Conservation (phyloP, 1,140 invertebrate species). For the Euura saliciscinereae region DNA sequence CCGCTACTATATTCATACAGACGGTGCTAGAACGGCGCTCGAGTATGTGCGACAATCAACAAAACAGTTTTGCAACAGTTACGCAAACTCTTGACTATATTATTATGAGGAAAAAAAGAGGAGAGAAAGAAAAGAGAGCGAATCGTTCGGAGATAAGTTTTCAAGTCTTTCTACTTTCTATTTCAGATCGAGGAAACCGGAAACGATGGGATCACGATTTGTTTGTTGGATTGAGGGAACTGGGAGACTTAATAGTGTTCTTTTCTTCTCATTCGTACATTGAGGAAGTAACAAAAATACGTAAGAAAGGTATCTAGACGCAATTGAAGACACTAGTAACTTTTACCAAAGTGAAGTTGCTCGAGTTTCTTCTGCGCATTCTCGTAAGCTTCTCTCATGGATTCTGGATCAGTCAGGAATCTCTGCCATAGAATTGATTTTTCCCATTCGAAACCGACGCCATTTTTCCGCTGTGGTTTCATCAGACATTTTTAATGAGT, state of each 20-base stretch:
- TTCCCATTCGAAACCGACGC: slow-evolving; percentile 39
- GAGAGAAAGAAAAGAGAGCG: too few species aligned
- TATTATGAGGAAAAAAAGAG: too few species aligned
- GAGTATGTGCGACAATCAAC: too few species aligned
- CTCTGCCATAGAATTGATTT: slow-evolving; percentile 42
- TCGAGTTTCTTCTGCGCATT: slow-evolving; percentile 29
- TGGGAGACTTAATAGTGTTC: background rate
- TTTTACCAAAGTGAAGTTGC: slow-evolving; percentile 23
- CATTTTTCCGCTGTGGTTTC: slow-evolving; percentile 39
- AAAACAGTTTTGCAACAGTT: too few species aligned
- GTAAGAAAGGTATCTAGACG: background rate
- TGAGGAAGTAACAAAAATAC: background rate
- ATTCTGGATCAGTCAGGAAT: slow-evolving; percentile 44
- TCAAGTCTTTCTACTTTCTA: too few species aligned
- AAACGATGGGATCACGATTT: too few species aligned
- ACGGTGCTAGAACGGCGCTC: too few species aligned
- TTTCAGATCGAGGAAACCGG: too few species aligned
- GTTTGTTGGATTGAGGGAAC: too few species aligned
- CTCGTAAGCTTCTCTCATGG: slow-evolving; percentile 39
- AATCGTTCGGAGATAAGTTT: too few species aligned
- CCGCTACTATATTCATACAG: too few species aligned
- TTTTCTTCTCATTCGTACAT: background rate
- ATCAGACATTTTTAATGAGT: background rate
- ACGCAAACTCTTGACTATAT: too few species aligned
- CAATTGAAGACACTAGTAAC: background rate